Conservation (phyloP, 2,113 vertebrate species). For the Maccullochella peelii region DNA sequence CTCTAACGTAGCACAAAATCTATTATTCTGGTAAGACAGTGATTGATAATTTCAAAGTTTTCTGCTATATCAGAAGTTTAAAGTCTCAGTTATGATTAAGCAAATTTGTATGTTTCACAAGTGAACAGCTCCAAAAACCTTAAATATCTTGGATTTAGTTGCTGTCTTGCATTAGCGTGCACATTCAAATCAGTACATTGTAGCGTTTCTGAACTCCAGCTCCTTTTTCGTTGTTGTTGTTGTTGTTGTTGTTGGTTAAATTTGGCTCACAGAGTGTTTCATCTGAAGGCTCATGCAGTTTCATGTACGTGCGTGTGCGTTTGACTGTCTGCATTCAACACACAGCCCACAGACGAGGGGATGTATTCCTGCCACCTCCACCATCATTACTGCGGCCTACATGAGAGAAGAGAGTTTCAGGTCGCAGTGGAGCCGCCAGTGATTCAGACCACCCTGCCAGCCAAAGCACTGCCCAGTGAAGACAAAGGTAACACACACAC, state of each 20-base stretch:
- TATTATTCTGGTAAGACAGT: neutral
- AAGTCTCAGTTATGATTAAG: no score
- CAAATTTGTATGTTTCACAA: no score
- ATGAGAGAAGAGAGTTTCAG: conserved; percentile 92
- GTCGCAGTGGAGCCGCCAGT: conserved; percentile 80
- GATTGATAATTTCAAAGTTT: neutral
- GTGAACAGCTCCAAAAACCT: no score
- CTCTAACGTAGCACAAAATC: neutral
- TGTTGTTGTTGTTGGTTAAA: no score
- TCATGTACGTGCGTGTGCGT: neutral
- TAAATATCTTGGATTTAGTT: no score
- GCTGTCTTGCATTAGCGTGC: no score
- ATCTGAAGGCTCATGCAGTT: neutral
- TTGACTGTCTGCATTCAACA: neutral
- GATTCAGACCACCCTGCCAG: conserved; percentile 69
- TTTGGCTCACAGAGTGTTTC: neutral
- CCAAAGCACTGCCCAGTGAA: conserved; percentile 71
- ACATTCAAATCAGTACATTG: no score
- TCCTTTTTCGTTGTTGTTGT: no score
- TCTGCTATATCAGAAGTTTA: neutral
- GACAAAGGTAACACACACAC: conserved; percentile 74
- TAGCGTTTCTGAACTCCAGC: no score
- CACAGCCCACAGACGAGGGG: conserved; percentile 86
- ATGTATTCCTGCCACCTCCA: conserved; percentile 96
- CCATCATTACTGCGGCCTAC: conserved; percentile 96